Base-by-base conservation (phyloP, 2,113 vertebrate genomes). In the Silurus asotus region DNA sequence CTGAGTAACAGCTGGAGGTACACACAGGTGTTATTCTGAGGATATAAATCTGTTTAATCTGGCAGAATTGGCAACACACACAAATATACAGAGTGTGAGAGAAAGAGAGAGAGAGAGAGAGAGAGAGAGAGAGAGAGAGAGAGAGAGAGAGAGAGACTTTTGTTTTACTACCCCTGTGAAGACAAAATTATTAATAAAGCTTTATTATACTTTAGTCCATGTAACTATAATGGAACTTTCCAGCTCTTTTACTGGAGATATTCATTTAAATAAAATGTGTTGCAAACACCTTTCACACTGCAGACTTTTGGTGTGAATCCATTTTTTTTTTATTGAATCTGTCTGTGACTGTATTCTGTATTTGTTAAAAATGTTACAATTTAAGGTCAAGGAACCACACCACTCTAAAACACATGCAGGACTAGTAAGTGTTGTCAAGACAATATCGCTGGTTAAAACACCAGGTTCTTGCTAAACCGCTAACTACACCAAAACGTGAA, bases 1-100 rank as follows among this genome's bases (percentile, higher is more conserved):
- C 83, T 86, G 82, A 48, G 72, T 15, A 11, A 78, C 69, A 88
- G 84, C 58, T 83, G 62, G 84, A 61, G 80, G 82, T 62, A 58
- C 51, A 81, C 56, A 56, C 28, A 81, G 81, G 83, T 78, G 53
- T 82, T 85, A 84, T 82, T 64, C 75, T 77, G 72, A 69, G 72
- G 67, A 72, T 48, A 80, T 69, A 53, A 64, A 85, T 76, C 82
- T 81, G 78, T 70, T 72, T 83, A 82, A 76, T 74, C 77, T 83
- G 79, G 4, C 49, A 76, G 23, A 75, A n/a, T 55, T 2, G 8
- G 10, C 56, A 49, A 72, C 77, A 59, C 53, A 70, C 25, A 70
- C 53, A 19, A 49, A 49, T 37, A 37, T 2, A 37, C 37, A 37
- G 37, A 37, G 37, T 37, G 37, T 2, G 37, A 37, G 37, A 37